Percentiles rank a stretch among this genome's conserved stretches.
Evolutionary conservation across 2,113 vertebrate species (phyloP).

Genomic region (Xyliphius kryptos): DNA sequence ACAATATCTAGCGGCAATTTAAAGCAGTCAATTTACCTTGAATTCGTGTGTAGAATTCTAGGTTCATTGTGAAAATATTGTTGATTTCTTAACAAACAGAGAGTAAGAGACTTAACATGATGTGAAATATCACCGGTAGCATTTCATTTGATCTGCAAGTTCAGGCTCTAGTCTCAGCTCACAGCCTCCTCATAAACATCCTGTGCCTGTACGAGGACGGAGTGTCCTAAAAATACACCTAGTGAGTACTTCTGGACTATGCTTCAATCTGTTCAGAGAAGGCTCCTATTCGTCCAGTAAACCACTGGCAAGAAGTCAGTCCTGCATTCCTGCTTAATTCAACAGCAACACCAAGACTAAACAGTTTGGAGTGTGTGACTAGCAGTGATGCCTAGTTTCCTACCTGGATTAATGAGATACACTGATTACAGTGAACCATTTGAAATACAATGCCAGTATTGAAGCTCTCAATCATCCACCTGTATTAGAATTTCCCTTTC

Average conservation of each 20-base stretch:
- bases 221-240: neutral
- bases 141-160: neutral
- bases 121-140: too few species aligned
- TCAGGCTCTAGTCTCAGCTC: neutral
- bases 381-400: neutral
- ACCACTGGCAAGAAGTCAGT: neutral
- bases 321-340: neutral
- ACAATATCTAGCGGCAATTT: too few species aligned
- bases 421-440: neutral
- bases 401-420: neutral
- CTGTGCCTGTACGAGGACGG: neutral
- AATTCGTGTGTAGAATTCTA: too few species aligned
- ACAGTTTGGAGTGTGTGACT: neutral
- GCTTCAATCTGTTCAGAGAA: neutral
- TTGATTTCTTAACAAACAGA: too few species aligned
- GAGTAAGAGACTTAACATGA: too few species aligned
- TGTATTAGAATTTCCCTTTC: too few species aligned
- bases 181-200: neutral
- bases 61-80: too few species aligned
- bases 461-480: too few species aligned
- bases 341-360: neutral
- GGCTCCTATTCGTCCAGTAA: neutral
- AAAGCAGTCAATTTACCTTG: too few species aligned
- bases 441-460: too few species aligned
- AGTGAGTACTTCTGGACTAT: neutral